phyloP scores from a whole-genome alignment of 2,888 invertebrate genomes.

The Rhagonycha fulva region DNA sequence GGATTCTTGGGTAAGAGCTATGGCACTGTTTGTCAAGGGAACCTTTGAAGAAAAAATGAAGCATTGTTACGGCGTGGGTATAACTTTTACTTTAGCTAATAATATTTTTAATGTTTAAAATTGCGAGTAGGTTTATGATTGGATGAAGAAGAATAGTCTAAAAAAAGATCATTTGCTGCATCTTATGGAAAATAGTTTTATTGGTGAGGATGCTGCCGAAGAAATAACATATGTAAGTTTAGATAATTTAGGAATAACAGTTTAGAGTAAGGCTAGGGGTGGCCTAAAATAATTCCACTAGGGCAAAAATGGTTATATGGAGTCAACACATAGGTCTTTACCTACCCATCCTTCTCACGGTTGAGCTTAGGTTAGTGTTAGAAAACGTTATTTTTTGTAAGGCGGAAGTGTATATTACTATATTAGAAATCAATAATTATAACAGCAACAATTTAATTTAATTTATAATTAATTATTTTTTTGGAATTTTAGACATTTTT shows the following conservation, averaged over 20 bases:
- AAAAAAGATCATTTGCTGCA: constrained; percentile 75
- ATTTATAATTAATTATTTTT: too few relatives aligned
- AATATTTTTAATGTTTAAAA: background rate
- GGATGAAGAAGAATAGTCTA: constrained; percentile 67
- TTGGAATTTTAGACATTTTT: too few relatives aligned
- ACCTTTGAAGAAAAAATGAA: constrained; percentile 68
- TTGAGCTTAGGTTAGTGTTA: too few relatives aligned
- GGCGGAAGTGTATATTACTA: too few relatives aligned
- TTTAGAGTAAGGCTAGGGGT: too few relatives aligned
- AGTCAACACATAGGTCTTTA: too few relatives aligned
- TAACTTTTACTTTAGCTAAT: background rate
- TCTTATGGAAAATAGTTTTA: constrained; percentile 61
- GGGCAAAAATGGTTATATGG: too few relatives aligned
- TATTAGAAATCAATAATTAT: too few relatives aligned
- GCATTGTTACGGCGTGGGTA: constrained; percentile 65
- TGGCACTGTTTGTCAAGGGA: constrained; percentile 71
- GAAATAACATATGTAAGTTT: constrained; percentile 67
- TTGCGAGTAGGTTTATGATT: constrained; percentile 65
- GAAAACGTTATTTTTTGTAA: too few relatives aligned
- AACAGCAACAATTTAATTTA: too few relatives aligned
- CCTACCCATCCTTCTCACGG: too few relatives aligned
- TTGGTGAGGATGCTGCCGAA: constrained; percentile 72
- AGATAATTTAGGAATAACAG: background rate
- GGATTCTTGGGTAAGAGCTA: constrained; percentile 69
- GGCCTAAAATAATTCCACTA: too few relatives aligned